Evolutionary conservation across 2,113 vertebrate species (phyloP).

Genomic region (Zapus hudsonius): DNA sequence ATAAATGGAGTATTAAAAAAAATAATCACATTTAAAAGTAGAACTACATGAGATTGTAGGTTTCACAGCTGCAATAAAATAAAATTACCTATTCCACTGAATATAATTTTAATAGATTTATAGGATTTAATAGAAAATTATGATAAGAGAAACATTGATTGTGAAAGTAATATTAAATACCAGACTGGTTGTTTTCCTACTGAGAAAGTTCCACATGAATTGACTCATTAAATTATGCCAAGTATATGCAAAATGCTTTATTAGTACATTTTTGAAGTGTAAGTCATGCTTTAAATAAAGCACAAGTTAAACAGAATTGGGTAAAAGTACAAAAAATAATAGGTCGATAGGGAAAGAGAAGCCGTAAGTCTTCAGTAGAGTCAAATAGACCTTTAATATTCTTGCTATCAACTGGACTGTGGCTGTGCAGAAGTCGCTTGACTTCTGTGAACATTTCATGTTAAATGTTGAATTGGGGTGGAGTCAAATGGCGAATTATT

Average conservation of each 20-base stretch:
- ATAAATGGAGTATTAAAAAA: no score
- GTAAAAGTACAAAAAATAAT: slow-evolving; percentile 68
- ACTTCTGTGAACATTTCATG: background rate
- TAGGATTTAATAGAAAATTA: slow-evolving; percentile 3
- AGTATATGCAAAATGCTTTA: background rate
- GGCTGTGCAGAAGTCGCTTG: background rate
- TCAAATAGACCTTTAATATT: slow-evolving; percentile 60
- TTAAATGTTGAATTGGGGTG: background rate
- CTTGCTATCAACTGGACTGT: background rate
- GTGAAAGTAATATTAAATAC: background rate
- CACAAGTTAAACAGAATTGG: slow-evolving; percentile 73
- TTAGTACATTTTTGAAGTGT: slow-evolving; percentile 54
- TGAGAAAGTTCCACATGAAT: slow-evolving; percentile 18
- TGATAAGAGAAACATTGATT: slow-evolving; percentile 6
- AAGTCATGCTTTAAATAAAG: slow-evolving; percentile 74
- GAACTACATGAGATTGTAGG: background rate
- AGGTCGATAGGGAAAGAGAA: slow-evolving; percentile 68
- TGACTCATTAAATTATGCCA: background rate
- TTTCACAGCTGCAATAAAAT: background rate
- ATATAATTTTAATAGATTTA: background rate
- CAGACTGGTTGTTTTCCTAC: background rate
- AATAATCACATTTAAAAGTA: background rate
- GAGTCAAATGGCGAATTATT: background rate
- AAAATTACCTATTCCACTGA: background rate
- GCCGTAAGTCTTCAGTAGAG: slow-evolving; percentile 59